These are phyloP conservation scores for Artemia franciscana DNA, from an alignment of 1,140 invertebrate genomes.

Conservation along the genomic window DNA sequence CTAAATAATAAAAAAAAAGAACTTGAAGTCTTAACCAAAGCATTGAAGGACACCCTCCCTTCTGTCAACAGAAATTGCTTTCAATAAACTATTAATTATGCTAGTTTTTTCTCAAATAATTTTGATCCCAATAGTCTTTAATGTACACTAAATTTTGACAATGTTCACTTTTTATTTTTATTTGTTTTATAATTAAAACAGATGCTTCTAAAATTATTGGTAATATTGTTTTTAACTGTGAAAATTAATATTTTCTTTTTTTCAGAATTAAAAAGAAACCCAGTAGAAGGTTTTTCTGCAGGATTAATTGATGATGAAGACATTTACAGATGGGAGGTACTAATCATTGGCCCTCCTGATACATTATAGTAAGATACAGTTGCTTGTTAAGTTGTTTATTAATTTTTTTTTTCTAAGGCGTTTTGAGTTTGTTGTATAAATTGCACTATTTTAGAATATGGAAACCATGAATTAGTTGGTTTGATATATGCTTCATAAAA, in stretches of 20 bases:
- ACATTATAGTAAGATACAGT: slow-evolving; percentile 66
- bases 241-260: slow-evolving; percentile 17
- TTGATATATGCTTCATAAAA: too few species aligned
- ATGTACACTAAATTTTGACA: not conserved
- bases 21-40: too few species aligned
- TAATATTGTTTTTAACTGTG: not conserved
- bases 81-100: not conserved
- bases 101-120: not conserved
- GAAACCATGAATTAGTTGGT: too few species aligned
- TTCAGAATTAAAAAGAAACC: slow-evolving; percentile 94
- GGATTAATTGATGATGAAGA: slow-evolving; percentile 97
- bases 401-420: slow-evolving; percentile 1
- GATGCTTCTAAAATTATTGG: not conserved
- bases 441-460: not conserved
- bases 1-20: too few species aligned
- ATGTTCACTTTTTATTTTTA: not conserved
- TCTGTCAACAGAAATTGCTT: slow-evolving; percentile 4
- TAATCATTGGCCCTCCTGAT: slow-evolving; percentile 96
- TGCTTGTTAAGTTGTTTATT: slow-evolving; percentile 2
- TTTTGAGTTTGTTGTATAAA: not conserved
- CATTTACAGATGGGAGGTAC: slow-evolving; percentile 97
- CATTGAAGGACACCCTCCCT: too few species aligned
- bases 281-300: slow-evolving; percentile 96
- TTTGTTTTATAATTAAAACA: not conserved
- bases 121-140: too few species aligned